Percentiles rank a stretch among this genome's conserved stretches.
These are phyloP conservation scores for Nothura maculosa DNA, from an alignment of 2,797 vertebrate genomes.

Conservation along the genomic window DNA sequence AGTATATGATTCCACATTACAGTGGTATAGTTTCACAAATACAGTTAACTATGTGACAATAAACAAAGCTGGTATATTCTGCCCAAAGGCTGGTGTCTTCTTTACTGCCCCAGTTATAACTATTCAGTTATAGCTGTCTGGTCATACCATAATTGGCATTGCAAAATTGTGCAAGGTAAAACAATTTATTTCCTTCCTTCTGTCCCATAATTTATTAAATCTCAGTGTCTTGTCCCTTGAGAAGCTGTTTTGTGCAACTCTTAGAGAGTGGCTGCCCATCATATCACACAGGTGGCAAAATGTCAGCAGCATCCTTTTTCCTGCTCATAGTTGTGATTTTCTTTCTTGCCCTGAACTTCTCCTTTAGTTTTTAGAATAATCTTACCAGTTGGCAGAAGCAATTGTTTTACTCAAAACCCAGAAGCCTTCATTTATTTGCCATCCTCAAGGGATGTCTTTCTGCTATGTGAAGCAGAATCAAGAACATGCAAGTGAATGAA, in stretches of 20 bases:
- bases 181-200: background rate
- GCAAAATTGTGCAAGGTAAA: background rate
- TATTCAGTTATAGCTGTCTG: background rate
- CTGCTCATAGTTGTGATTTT: conserved; percentile 11
- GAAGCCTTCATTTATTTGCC: conserved; percentile 20
- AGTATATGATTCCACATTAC: background rate
- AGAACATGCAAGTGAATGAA: background rate
- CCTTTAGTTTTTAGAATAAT: conserved; percentile 1
- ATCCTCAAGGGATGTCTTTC: conserved; percentile 18
- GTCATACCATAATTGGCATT: background rate
- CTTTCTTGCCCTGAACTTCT: conserved; percentile 12
- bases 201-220: background rate
- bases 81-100: background rate
- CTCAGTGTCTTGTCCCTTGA: background rate
- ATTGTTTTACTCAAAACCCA: background rate
- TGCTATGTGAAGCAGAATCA: background rate
- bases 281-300: background rate
- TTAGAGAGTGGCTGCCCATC: background rate
- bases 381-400: background rate
- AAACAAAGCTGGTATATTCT: background rate
- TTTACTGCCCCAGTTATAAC: background rate
- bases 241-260: background rate
- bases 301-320: background rate
- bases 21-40: background rate
- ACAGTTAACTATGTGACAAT: background rate